Evolutionary conservation across 1,140 invertebrate species (phyloP), one percentile per base, ranked within the genome.

Genomic region (Rhopalosiphum maidis): DNA sequence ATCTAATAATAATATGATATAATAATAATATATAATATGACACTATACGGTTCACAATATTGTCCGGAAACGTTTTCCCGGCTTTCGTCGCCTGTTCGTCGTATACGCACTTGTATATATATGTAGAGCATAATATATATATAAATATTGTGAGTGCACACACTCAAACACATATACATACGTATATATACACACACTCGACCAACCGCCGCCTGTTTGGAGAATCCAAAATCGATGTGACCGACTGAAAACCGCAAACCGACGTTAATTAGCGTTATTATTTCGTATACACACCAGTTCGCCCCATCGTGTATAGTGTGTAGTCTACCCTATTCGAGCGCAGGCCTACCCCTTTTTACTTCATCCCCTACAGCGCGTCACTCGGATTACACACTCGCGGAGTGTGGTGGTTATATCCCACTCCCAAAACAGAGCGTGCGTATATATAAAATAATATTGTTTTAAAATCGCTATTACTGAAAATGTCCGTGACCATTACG

Each of bases 231-330:
- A 89, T 89, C 87, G 87, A 89, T 89, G 54, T 25, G n/a, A 87
- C 48, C 48, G 51, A 89, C 87, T 35, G 87, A 89, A 89, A 54
- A 89, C 87, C 87, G 87, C 87, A 54, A 89, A 89, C 88, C 88
- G 51, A 55, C 88, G 48, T 54, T 89, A 55, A 89, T 89, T 89
- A 89, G 51, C 88, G 51, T 89, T 89, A 89, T 89, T 89, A 89
- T 89, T 89, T 89, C 48, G 48, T 51, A 37, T 48, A 55, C n/a
- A 54, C 88, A 54, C 2, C 35, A 55, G 88, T 54, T 54, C 30
- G 35, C 35, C 35, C 22, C 88, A 8, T 15, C 48, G 15, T 21
- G 46, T n/a, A 25, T 35, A 60, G 30, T 68, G 9, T 68, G 60
- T 15, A 68, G 60, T 77, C n/a, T 35, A 15, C 60, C 60, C 87